These are phyloP conservation scores for Telmatochromis sp. DNA, from an alignment of 2,113 vertebrate species.

Conservation along the genomic window DNA sequence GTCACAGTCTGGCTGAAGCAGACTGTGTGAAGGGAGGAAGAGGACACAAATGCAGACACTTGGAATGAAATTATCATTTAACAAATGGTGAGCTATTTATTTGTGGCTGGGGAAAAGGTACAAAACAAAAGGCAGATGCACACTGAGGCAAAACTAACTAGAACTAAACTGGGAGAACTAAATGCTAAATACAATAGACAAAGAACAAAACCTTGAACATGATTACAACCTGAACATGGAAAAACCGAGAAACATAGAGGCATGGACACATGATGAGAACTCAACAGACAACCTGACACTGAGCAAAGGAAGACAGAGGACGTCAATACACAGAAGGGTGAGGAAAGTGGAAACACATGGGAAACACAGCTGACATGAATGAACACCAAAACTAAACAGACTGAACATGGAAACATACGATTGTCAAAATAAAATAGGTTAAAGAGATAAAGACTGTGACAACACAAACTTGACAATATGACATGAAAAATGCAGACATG, in stretches of 20 bases:
- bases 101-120: neutral
- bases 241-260: neutral
- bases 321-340: neutral
- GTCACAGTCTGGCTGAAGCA: neutral
- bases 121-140: neutral
- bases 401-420: neutral
- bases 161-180: neutral
- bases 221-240: neutral
- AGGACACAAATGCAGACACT: neutral
- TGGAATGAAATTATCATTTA: neutral
- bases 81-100: neutral
- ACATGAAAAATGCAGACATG: no score
- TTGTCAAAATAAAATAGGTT: no score
- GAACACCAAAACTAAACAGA: rapidly evolving
- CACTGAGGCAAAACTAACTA: neutral
- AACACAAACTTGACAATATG: no score
- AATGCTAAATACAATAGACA: neutral
- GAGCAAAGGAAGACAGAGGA: neutral
- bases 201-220: neutral
- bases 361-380: neutral
- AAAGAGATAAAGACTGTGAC: no score
- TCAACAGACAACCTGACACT: neutral
- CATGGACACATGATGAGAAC: neutral
- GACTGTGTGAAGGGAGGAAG: neutral
- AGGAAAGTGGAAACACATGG: neutral